Percentiles rank a stretch among this genome's conserved stretches.
Conservation (phyloP, 2,888 invertebrate species). For the Rhimphoctona megacephalus region DNA sequence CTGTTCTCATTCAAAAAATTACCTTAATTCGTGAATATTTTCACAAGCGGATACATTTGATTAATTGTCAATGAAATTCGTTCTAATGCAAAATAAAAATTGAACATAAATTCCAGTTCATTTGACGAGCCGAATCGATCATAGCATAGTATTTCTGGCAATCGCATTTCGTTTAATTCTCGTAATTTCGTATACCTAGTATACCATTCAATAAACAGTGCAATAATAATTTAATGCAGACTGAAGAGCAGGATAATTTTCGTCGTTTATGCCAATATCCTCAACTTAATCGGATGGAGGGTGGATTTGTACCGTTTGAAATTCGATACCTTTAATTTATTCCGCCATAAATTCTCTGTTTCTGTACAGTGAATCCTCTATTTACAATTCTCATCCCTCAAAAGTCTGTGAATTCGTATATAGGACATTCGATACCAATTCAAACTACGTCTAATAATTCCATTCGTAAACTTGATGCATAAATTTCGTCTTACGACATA, state of each 20-base stretch:
- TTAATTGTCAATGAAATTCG: neutral
- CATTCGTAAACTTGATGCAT: neutral
- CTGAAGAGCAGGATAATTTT: slow-evolving; percentile 42
- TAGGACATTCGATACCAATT: slow-evolving; percentile 13
- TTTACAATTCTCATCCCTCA: slow-evolving; percentile 48
- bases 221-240: slow-evolving; percentile 50
- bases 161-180: slow-evolving; percentile 26
- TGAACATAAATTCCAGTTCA: neutral
- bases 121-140: slow-evolving; percentile 13
- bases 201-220: slow-evolving; percentile 15
- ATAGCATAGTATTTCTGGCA: neutral
- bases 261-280: slow-evolving; percentile 50
- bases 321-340: slow-evolving; percentile 75
- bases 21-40: neutral
- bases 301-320: slow-evolving; percentile 68
- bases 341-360: slow-evolving; percentile 74
- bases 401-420: slow-evolving; percentile 14
- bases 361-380: slow-evolving; percentile 46
- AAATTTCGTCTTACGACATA: neutral
- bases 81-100: neutral
- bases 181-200: neutral
- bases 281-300: slow-evolving; percentile 70
- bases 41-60: neutral
- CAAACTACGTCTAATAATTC: neutral
- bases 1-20: neutral